Evolutionary conservation across 1,140 invertebrate species (phyloP).

Genomic region (Aphelinus certus): DNA sequence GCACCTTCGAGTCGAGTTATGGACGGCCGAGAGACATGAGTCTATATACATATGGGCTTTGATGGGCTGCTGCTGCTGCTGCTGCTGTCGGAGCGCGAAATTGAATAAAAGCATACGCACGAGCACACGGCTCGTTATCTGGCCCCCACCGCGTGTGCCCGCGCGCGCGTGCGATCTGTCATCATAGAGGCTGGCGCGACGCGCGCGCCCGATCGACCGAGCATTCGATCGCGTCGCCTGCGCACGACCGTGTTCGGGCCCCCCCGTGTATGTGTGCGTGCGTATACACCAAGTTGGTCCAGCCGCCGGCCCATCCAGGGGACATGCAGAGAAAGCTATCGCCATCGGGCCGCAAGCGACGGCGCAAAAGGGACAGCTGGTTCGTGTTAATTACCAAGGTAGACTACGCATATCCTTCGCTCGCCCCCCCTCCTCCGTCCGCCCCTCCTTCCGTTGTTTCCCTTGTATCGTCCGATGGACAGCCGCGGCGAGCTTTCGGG

Average conservation of each 20-base stretch:
- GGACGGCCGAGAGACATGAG: too few species aligned
- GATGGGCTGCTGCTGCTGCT: too few species aligned
- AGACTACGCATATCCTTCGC: not conserved
- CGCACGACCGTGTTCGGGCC: too few species aligned
- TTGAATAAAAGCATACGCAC: not conserved
- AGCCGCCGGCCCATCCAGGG: not conserved
- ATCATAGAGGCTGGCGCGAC: not conserved
- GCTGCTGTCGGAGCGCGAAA: not conserved
- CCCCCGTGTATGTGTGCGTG: not conserved
- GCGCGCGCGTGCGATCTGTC: not conserved
- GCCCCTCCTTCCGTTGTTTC: not conserved
- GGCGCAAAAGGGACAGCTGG: slow-evolving; percentile 47
- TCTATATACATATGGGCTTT: too few species aligned
- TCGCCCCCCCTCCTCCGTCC: not conserved
- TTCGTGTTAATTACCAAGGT: slow-evolving; percentile 45
- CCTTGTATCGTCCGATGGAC: too few species aligned
- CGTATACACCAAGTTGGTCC: not conserved
- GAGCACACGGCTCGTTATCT: too few species aligned
- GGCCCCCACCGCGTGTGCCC: not conserved
- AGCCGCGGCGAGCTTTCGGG: too few species aligned
- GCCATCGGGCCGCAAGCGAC: slow-evolving; percentile 11
- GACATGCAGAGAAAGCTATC: not conserved
- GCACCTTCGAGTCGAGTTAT: too few species aligned
- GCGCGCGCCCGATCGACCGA: not conserved
- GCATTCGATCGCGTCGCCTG: too few species aligned